Evolutionary conservation across 1,140 invertebrate genomes (phyloP), one percentile per base, ranked within the genome.

Genomic region (Cotesia chilonis): DNA sequence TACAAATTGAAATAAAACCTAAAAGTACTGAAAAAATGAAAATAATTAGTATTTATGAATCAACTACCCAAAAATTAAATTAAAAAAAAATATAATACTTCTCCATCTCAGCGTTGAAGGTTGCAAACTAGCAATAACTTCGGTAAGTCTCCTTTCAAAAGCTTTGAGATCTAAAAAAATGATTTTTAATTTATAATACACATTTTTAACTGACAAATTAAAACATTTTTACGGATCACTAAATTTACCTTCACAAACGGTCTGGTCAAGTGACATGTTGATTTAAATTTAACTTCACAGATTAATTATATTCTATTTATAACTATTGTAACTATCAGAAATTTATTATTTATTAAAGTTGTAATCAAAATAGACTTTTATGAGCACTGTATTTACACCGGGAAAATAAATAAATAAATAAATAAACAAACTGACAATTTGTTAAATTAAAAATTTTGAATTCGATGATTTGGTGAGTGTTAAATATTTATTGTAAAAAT

Each of bases 51-150:
- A 28, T 35, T 14, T 60, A 37, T 41, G 5, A n/a, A 37, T 41
- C 60, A 6, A 28, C 64, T 64, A 54, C 2, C n/a, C 6, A 20
- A 7, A 10, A 63, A 52, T 37, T 12, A 55, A 65, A 38, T 41
- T 14, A 17, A 54, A 54, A 57, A 59, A 14, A 72, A 20, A 38
- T 52, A 68, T 51, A 9, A 68, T 64, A 96, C 95, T 93, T 91
- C 96, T 92, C 97, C 97, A 99, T 88, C 96, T 90, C 75, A 92
- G 90, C 68, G 96, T 96, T 63, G 94, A 91, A 64, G 97, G 97
- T 81, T 96, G 94, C 73, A 98, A 89, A 84, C 95, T 95, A 76
- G 93, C 91, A 83, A 98, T 96, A n/a, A 99, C 96, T 91, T 99
- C 97, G 5, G 96, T 98, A 2, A 99, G 87, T 69, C 97, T 90